These are phyloP conservation scores for Penaeus japonicus DNA, from an alignment of 1,140 invertebrate species.

Conservation along the genomic window DNA sequence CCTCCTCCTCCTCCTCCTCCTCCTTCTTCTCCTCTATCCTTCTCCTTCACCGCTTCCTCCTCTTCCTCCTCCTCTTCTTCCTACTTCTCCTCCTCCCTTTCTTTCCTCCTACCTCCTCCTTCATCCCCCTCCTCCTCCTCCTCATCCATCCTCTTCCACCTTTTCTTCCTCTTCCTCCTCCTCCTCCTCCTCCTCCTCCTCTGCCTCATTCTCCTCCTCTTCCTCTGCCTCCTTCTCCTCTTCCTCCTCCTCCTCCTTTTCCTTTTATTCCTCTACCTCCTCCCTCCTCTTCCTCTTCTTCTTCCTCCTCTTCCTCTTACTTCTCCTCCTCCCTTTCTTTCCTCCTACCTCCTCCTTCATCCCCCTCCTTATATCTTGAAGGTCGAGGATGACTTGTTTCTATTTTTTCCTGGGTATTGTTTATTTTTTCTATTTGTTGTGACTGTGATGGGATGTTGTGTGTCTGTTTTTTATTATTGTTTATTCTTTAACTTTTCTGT, in stretches of 20 bases:
- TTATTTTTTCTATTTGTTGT: too few species aligned
- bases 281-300: neutral
- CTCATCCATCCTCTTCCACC: too few species aligned
- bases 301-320: neutral
- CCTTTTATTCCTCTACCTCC: neutral
- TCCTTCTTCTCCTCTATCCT: neutral
- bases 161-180: neutral
- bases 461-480: too few species aligned
- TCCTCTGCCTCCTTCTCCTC: neutral
- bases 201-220: neutral
- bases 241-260: neutral
- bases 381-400: neutral
- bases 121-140: neutral
- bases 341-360: neutral
- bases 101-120: neutral
- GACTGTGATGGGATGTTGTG: too few species aligned
- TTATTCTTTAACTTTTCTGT: too few species aligned
- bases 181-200: neutral
- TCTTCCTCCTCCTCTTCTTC: neutral
- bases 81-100: neutral
- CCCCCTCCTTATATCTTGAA: neutral
- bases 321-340: neutral
- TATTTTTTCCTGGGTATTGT: too few species aligned
- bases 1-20: neutral
- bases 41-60: too few species aligned